These are phyloP conservation scores for Pomatostomus ruficeps DNA, from an alignment of 2,113 vertebrate genomes.

Conservation along the genomic window DNA sequence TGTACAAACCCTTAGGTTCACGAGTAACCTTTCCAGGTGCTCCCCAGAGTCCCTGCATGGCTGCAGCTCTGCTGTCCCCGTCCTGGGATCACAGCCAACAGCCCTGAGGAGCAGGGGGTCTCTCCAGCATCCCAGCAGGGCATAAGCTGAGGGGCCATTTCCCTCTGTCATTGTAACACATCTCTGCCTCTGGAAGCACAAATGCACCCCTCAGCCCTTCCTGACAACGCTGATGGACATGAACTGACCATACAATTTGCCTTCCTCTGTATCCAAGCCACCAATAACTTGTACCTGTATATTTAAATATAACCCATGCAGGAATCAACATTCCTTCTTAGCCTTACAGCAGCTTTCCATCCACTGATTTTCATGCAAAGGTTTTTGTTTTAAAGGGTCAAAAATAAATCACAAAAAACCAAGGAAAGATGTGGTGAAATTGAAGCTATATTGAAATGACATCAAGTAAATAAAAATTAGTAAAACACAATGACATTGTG, in stretches of 20 bases:
- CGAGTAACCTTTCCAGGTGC: not conserved
- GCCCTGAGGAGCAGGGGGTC: not conserved
- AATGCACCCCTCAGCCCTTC: not conserved
- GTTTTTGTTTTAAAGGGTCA: not conserved
- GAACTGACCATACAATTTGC: not conserved
- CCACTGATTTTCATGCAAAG: not conserved
- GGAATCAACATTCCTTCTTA: not conserved
- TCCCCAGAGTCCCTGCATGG: rapidly evolving
- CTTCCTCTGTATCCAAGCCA: not conserved
- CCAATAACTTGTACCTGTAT: not conserved
- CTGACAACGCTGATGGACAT: rapidly evolving
- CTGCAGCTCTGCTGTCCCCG: not conserved
- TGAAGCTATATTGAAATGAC: not conserved
- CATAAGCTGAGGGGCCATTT: not conserved
- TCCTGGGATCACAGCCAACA: not conserved
- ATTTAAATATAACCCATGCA: not conserved
- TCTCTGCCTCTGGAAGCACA: not conserved
- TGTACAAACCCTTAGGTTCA: not conserved
- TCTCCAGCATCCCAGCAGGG: not conserved
- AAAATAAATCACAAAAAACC: not conserved
- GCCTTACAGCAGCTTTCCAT: not conserved
- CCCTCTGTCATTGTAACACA: not conserved
- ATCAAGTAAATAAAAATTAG: not conserved
- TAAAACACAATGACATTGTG: not conserved
- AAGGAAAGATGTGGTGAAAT: not conserved